Evolutionary conservation across 2,888 invertebrate species (phyloP).

Genomic region (Nomada flava): DNA sequence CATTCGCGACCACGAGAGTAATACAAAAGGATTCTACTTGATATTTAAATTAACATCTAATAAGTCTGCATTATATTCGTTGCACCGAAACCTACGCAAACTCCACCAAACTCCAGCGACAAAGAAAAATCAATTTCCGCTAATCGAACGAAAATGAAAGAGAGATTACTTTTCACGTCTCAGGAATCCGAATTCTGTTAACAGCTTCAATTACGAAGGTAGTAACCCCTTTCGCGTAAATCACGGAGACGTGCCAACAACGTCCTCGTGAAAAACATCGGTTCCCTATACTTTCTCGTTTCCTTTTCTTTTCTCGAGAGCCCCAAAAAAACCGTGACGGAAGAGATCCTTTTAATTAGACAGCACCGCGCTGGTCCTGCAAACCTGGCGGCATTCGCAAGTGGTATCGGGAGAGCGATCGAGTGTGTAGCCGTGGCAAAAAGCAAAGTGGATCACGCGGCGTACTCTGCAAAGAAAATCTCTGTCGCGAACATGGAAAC

Average conservation of each 20-base stretch:
- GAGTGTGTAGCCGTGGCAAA: conserved; percentile 18
- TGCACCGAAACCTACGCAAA: no score
- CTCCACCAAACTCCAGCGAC: no score
- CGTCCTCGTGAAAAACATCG: not conserved
- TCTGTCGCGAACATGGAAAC: conserved; percentile 59
- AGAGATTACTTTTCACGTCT: no score
- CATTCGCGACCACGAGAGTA: no score
- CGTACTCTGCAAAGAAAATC: conserved; percentile 45
- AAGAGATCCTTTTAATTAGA: conserved; percentile 50
- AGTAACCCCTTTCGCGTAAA: no score
- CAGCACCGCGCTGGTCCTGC: conserved; percentile 28
- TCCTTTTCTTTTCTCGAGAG: not conserved
- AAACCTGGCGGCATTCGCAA: conserved; percentile 44
- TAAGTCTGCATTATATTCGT: no score
- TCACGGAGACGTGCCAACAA: not conserved
- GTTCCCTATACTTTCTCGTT: not conserved
- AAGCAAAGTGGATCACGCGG: conserved; percentile 62
- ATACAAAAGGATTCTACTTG: no score
- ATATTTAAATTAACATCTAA: no score
- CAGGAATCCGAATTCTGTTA: no score
- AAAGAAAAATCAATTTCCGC: no score
- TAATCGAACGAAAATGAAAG: no score
- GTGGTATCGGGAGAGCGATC: conserved; percentile 29
- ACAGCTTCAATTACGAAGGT: no score
- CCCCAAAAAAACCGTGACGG: conserved; percentile 20